Base-by-base conservation (phyloP, 2,797 vertebrate species). In the Microcaecilia unicolor region DNA sequence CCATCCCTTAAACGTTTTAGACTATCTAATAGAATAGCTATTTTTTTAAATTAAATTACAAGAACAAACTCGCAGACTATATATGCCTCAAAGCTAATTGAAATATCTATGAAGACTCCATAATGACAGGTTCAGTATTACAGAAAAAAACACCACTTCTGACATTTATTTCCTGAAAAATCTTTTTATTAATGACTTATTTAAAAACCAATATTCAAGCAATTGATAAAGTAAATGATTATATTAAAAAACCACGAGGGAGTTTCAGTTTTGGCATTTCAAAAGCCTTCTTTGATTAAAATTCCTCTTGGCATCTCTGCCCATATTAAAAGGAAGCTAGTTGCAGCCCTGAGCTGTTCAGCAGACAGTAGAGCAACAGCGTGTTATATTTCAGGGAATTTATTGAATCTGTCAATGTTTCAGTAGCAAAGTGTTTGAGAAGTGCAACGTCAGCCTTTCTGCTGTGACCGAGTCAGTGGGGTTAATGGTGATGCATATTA, bases 241-340 rank as follows among this genome's bases (percentile, higher is more conserved):
- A n/a, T n/a, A n/a, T n/a, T n/a, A n/a, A n/a, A n/a, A n/a, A n/a
- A n/a, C n/a, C n/a, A n/a, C n/a, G n/a, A n/a, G n/a, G n/a, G n/a
- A n/a, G n/a, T n/a, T n/a, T n/a, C n/a, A n/a, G n/a, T n/a, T n/a
- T n/a, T n/a, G n/a, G n/a, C n/a, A n/a, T n/a, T n/a, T n/a, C n/a
- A n/a, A n/a, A n/a, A n/a, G n/a, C 35, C 37, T 37, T 53, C 47
- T 61, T 58, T 55, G 51, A 68, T 70, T 68, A 64, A 65, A 67
- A 67, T 62, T 63, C 63, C 51, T 44, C 43, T 59, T 55, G 50
- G 41, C 45, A 44, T 60, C 69, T 57, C 59, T 44, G 50, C 53
- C 51, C 41, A 33, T 54, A 65, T 55, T 56, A 59, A 58, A 72
- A 64, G 37, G 66, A 59, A 58, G 44, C 34, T 49, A 40, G 58